These are phyloP conservation scores for Thymelicus acteon DNA, from an alignment of 2,888 invertebrate species.

Conservation along the genomic window DNA sequence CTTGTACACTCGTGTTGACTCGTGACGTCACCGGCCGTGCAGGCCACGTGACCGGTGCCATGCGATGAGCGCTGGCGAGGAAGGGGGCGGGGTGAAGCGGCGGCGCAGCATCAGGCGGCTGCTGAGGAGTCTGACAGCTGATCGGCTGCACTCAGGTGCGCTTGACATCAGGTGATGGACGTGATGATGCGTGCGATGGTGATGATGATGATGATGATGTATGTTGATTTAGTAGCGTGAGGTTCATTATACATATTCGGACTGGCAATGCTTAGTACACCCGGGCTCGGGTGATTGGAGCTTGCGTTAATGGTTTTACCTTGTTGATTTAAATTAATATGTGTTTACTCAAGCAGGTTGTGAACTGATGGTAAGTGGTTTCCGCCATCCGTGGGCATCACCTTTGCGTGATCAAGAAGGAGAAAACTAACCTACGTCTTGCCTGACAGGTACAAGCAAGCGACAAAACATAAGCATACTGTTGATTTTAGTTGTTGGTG, in stretches of 20 bases:
- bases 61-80: conserved; percentile 54
- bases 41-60: conserved; percentile 14
- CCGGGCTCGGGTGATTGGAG: too few species aligned
- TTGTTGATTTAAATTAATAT: too few species aligned
- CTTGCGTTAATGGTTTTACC: too few species aligned
- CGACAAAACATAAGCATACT: too few species aligned
- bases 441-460: too few species aligned
- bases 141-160: conserved; percentile 74
- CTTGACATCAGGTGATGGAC: conserved; percentile 24
- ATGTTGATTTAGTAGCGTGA: not conserved
- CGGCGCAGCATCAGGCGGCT: conserved; percentile 81
- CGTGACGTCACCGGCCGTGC: conserved; percentile 2
- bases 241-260: not conserved
- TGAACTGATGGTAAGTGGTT: too few species aligned
- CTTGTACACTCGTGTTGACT: not conserved
- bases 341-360: too few species aligned
- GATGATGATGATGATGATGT: not conserved
- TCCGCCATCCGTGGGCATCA: too few species aligned
- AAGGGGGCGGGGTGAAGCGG: conserved; percentile 75
- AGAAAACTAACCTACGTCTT: too few species aligned
- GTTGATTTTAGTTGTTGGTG: too few species aligned
- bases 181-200: not conserved
- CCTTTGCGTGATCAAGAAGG: too few species aligned
- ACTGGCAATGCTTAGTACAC: not conserved
- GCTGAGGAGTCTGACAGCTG: conserved; percentile 78